Evolutionary conservation across 2,888 invertebrate species (phyloP).

Genomic region (Luffia ferchaultella): DNA sequence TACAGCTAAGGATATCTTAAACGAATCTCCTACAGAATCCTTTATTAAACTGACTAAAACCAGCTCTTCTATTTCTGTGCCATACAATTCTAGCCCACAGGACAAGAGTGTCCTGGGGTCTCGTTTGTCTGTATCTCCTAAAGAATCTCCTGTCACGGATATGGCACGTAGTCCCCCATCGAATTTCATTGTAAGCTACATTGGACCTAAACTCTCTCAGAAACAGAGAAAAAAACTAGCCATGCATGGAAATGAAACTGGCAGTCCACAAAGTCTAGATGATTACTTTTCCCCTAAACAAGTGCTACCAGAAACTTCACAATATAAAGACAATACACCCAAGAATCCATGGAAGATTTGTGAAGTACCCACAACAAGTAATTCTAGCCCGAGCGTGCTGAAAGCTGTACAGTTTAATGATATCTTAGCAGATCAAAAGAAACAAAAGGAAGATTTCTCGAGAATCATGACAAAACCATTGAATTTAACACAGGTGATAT

Average conservation of each 20-base stretch:
- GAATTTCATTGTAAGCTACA: constrained; percentile 41
- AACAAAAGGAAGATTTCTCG: constrained; percentile 74
- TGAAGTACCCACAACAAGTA: constrained; percentile 25
- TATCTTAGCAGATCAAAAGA: constrained; percentile 77
- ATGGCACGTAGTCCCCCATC: constrained; percentile 35
- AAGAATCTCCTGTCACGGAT: constrained; percentile 31
- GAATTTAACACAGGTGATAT: constrained; percentile 74
- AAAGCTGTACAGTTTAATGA: constrained; percentile 46
- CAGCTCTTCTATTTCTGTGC: constrained; percentile 30
- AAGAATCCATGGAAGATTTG: constrained; percentile 58
- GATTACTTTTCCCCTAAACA: constrained; percentile 31
- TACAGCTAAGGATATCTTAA: constrained; percentile 42
- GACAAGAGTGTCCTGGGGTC: constrained; percentile 21
- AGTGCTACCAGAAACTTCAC: constrained; percentile 17
- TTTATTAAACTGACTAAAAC: constrained; percentile 47
- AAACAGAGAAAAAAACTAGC: constrained; percentile 70
- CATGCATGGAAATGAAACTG: constrained; percentile 40
- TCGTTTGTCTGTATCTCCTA: constrained; percentile 41
- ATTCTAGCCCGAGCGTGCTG: constrained; percentile 42
- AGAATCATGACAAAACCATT: constrained; percentile 79
- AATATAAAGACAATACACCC: constrained; percentile 26
- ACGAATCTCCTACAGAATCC: constrained; percentile 37
- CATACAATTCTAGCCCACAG: constrained; percentile 7
- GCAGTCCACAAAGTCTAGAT: constrained; percentile 30
- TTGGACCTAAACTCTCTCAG: constrained; percentile 68